Percentiles rank a stretch among this genome's conserved stretches.
These are phyloP conservation scores for Trissoscelio sp. DNA, from an alignment of 2,888 invertebrate genomes.

Conservation along the genomic window DNA sequence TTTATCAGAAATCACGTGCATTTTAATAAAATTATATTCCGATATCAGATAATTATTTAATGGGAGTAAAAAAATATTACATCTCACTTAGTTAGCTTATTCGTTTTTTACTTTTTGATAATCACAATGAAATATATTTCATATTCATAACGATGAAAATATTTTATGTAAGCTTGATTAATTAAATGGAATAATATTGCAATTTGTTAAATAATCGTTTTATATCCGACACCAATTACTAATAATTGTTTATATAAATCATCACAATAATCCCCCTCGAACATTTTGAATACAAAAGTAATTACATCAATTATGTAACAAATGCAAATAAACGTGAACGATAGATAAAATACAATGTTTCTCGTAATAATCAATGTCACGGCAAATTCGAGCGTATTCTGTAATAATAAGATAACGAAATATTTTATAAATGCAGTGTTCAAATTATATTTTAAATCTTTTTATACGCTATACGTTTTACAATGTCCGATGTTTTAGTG, in stretches of 20 bases:
- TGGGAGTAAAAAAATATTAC: no score
- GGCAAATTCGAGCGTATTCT: neutral
- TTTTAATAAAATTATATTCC: no score
- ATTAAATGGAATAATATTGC: neutral
- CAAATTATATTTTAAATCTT: neutral
- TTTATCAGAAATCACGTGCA: no score
- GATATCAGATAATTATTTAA: no score
- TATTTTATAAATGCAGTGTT: neutral
- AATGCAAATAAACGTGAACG: neutral
- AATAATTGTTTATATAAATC: neutral
- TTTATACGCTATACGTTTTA: neutral
- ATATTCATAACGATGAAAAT: neutral
- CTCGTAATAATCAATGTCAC: neutral
- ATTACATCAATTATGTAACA: neutral
- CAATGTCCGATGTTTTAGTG: no score
- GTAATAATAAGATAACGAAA: neutral
- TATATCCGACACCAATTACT: neutral
- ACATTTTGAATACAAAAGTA: neutral
- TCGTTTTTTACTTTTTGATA: neutral
- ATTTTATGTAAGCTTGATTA: neutral
- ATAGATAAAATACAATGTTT: neutral
- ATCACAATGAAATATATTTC: neutral
- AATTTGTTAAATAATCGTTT: conserved; percentile 1
- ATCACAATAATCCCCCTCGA: neutral
- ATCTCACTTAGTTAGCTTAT: no score